Conservation (phyloP, 2,888 invertebrate genomes). For the Rhingia rostrata region DNA sequence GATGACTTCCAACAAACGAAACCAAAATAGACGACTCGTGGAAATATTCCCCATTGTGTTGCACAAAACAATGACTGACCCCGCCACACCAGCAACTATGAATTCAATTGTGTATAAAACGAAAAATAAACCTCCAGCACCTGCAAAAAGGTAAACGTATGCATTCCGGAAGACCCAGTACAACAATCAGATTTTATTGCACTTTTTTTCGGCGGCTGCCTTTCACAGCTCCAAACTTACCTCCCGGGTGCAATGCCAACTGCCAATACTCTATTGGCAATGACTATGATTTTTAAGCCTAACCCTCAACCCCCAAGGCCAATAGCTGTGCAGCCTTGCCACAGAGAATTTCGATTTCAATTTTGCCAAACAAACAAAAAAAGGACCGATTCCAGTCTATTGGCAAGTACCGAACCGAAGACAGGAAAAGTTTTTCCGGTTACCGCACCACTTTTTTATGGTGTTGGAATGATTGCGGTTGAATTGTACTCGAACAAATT, state of each 20-base stretch:
- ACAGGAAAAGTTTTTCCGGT: constrained; percentile 54
- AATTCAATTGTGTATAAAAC: too few species aligned
- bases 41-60: too few species aligned
- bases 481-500: constrained; percentile 44
- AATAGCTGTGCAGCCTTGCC: constrained; percentile 13
- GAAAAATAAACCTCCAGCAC: background rate
- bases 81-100: too few species aligned
- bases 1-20: constrained; percentile 18
- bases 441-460: constrained; percentile 42
- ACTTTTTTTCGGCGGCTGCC: constrained; percentile 16
- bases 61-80: too few species aligned
- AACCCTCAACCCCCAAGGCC: constrained; percentile 25
- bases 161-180: constrained; percentile 14
- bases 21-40: background rate
- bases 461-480: constrained; percentile 70
- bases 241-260: constrained; percentile 19
- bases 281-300: constrained; percentile 31
- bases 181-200: constrained; percentile 63
- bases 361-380: constrained; percentile 43
- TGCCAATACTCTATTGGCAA: constrained; percentile 37
- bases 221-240: background rate
- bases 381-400: constrained; percentile 8
- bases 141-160: constrained; percentile 15
- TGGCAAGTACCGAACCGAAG: constrained; percentile 17
- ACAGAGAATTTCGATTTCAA: constrained; percentile 58